Conservation (phyloP, 2,113 vertebrate genomes). For the Poeciliopsis prolifica region DNA sequence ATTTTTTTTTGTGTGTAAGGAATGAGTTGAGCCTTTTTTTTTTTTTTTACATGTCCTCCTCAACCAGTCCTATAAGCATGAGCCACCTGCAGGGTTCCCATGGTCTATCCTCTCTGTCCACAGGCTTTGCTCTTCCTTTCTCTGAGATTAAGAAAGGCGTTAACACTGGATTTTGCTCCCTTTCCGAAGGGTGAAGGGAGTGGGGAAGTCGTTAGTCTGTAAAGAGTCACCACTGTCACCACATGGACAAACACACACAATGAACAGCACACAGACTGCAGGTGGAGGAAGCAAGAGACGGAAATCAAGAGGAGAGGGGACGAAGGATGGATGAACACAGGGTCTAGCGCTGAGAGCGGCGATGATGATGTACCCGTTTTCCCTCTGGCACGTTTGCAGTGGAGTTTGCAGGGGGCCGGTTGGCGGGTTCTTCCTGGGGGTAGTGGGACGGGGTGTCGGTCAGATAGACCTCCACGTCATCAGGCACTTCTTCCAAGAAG, state of each 20-base stretch:
- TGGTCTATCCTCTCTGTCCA: conserved; percentile 73
- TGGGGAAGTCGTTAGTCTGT: conserved; percentile 65
- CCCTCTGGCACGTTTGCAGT: conserved; percentile 64
- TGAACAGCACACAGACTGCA: conserved; percentile 79
- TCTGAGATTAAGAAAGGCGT: conserved; percentile 78
- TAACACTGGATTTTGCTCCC: conserved; percentile 56
- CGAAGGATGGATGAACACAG: conserved; percentile 81
- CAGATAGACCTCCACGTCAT: conserved; percentile 91
- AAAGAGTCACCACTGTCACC: conserved; percentile 76
- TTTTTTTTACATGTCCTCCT: conserved; percentile 75
- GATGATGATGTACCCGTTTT: conserved; percentile 85
- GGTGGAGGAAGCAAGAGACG: conserved; percentile 76
- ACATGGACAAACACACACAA: conserved; percentile 79
- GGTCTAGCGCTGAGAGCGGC: conserved; percentile 84
- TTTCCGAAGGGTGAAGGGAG: conserved; percentile 32
- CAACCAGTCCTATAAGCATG: conserved; percentile 69
- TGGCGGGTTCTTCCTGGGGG: conserved; percentile 79
- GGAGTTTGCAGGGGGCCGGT: conserved; percentile 60
- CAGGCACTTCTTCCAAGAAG: conserved; percentile 89
- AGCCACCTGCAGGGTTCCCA: conserved; percentile 58
- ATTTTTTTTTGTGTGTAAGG: conserved; percentile 70
- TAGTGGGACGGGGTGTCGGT: conserved; percentile 87
- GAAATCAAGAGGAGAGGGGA: conserved; percentile 78
- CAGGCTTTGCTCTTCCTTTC: conserved; percentile 83
- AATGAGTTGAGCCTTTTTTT: conserved; percentile 62